A percentile compares a stretch with the other conserved stretches of the same genome.
phyloP scores from a whole-genome alignment of 2,113 vertebrate genomes.

The Geococcyx californianus region DNA sequence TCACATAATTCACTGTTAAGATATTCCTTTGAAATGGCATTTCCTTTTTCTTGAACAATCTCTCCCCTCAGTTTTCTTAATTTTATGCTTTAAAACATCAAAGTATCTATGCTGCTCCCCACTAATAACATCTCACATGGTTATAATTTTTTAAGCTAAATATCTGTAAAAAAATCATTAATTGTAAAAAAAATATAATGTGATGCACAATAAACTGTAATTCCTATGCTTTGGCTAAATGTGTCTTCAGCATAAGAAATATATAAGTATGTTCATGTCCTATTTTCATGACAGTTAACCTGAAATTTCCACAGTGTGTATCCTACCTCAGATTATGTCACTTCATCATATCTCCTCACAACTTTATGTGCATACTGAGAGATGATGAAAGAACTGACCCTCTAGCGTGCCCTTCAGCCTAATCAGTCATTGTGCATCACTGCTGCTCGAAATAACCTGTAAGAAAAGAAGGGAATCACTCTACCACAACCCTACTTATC shows the following conservation, averaged over 20 bases:
- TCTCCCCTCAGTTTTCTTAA: background rate
- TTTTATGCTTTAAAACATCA: background rate
- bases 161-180: background rate
- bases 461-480: constrained; percentile 12
- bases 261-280: background rate
- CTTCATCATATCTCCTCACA: background rate
- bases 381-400: constrained; percentile 34
- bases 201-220: background rate
- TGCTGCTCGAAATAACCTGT: constrained; percentile 4
- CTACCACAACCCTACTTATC: background rate
- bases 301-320: background rate
- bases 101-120: background rate
- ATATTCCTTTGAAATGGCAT: background rate
- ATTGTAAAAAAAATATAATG: background rate
- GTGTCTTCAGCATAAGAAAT: background rate
- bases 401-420: background rate
- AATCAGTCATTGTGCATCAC: background rate
- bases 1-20: background rate
- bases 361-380: constrained; percentile 1
- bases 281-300: background rate
- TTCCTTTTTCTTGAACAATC: background rate
- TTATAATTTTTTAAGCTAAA: background rate
- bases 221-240: background rate
- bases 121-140: background rate
- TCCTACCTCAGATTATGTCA: constrained; percentile 21